Conservation (phyloP, 2,797 vertebrate species). For the Passerculus sandwichensis region DNA sequence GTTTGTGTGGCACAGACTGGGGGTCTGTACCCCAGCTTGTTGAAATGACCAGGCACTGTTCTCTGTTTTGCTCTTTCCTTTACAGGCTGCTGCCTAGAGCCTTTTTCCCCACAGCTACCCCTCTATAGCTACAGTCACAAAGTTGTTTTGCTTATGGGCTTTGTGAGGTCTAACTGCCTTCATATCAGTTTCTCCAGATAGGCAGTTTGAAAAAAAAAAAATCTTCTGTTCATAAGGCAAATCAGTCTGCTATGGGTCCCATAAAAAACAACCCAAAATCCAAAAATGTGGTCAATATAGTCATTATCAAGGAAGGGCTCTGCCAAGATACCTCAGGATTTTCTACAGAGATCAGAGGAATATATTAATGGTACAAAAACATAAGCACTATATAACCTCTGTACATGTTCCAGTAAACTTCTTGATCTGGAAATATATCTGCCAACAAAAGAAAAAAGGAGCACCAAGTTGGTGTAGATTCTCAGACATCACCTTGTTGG, state of each 20-base stretch:
- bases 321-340: not conserved
- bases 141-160: not conserved
- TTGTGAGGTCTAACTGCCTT: not conserved
- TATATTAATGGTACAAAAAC: not conserved
- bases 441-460: not conserved
- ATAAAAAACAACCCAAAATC: not conserved
- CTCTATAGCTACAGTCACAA: not conserved
- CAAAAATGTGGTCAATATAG: not conserved
- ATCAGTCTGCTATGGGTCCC: not conserved
- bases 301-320: not conserved
- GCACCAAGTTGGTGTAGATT: accelerated
- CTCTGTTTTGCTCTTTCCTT: not conserved
- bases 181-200: not conserved
- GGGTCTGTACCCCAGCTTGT: not conserved
- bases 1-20: not conserved
- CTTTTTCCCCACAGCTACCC: not conserved
- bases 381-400: not conserved
- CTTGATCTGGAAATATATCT: not conserved
- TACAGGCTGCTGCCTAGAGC: not conserved
- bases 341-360: not conserved
- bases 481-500: not conserved
- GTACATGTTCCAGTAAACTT: not conserved
- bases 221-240: not conserved
- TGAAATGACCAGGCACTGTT: not conserved
- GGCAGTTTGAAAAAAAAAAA: not conserved